A percentile compares a stretch with the other conserved stretches of the same genome.
Conservation (phyloP, 2,113 vertebrate species). For the Tetrao urogallus region DNA sequence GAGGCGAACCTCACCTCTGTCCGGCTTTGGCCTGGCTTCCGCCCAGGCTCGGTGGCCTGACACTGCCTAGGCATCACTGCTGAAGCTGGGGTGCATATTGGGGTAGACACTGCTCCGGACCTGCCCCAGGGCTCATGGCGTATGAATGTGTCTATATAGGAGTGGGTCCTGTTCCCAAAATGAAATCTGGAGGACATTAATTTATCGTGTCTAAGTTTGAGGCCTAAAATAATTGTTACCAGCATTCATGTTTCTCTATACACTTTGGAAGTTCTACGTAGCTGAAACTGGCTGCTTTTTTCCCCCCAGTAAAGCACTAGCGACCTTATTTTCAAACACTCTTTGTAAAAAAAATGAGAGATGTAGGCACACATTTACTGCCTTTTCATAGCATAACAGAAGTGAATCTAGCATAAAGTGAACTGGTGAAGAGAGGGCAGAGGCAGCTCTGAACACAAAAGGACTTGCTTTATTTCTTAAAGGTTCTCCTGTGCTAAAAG, state of each 20-base stretch:
- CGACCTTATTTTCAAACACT: constrained; percentile 52
- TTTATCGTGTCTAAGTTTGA: constrained; percentile 34
- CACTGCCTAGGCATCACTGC: neutral
- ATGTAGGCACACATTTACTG: constrained; percentile 4
- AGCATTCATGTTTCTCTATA: neutral
- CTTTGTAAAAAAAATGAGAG: constrained; percentile 23
- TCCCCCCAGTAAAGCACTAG: constrained; percentile 18
- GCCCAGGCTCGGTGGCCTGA: neutral
- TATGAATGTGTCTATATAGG: constrained; percentile 1
- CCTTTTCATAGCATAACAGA: neutral
- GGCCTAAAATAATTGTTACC: constrained; percentile 38
- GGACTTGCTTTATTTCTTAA: constrained; percentile 63
- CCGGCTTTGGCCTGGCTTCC: neutral
- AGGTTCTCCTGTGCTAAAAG: constrained; percentile 71
- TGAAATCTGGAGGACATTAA: constrained; percentile 31
- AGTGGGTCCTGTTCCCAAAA: constrained; percentile 17
- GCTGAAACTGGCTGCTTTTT: neutral
- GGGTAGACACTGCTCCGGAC: neutral
- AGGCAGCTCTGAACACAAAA: constrained; percentile 29
- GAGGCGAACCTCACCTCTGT: neutral
- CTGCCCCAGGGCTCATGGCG: neutral
- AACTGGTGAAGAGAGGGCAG: neutral
- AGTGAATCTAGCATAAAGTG: neutral
- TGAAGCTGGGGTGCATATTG: neutral
- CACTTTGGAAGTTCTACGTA: constrained; percentile 33